Evolutionary conservation across 2,888 invertebrate species (phyloP).

Genomic region (Chymomyza procnemis): DNA sequence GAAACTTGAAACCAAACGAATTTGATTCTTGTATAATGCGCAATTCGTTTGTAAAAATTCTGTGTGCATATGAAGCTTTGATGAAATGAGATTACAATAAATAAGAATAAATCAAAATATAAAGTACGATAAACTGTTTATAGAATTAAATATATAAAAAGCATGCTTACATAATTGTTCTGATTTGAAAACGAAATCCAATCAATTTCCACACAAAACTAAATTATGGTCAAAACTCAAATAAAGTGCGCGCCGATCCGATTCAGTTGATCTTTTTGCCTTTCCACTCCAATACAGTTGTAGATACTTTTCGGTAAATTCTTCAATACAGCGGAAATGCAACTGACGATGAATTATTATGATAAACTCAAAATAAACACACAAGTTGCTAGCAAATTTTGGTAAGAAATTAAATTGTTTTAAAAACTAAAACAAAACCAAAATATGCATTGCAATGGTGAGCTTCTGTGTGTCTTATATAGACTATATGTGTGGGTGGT

Average conservation of each 20-base stretch:
- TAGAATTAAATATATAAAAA: constrained; percentile 47
- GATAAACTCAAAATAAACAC: neutral
- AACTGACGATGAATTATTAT: neutral
- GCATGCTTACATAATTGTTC: constrained; percentile 77
- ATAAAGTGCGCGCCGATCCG: constrained; percentile 29
- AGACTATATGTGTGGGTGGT: constrained; percentile 17
- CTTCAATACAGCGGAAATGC: neutral
- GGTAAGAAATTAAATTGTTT: neutral
- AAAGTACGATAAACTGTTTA: constrained; percentile 46
- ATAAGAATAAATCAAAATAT: constrained; percentile 23
- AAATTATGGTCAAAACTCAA: constrained; percentile 67
- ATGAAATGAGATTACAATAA: constrained; percentile 7
- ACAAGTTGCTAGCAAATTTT: constrained; percentile 1
- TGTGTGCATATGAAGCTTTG: neutral
- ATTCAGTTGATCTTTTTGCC: constrained; percentile 27
- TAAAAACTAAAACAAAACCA: neutral
- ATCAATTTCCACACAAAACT: constrained; percentile 66
- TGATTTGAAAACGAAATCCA: constrained; percentile 74
- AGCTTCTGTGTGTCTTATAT: constrained; percentile 18
- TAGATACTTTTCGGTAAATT: neutral
- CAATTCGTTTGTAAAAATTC: neutral
- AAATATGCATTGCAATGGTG: neutral
- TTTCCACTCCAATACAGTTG: constrained; percentile 11
- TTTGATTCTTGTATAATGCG: neutral
- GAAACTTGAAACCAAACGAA: neutral